These are phyloP conservation scores for Tenthredo notha DNA, from an alignment of 2,888 invertebrate species.

Conservation along the genomic window DNA sequence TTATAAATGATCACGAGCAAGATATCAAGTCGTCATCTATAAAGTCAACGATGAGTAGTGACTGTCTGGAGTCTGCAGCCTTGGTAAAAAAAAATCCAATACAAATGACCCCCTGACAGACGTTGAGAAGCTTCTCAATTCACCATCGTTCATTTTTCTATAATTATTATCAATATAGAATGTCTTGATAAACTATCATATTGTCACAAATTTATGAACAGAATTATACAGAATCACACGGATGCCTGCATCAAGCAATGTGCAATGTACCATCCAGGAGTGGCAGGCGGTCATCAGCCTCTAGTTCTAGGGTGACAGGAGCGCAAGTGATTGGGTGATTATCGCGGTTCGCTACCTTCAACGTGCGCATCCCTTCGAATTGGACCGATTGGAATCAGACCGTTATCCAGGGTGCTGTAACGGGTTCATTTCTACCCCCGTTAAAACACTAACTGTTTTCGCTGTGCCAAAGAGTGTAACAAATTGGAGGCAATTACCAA, in stretches of 20 bases:
- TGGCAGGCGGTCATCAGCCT: not conserved
- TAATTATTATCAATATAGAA: not conserved
- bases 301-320: conserved; percentile 34
- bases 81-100: no score
- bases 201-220: not conserved
- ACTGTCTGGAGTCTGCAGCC: no score
- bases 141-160: not conserved
- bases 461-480: not conserved
- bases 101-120: no score
- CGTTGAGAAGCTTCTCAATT: no score
- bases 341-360: conserved; percentile 45
- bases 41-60: no score
- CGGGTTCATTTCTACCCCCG: not conserved
- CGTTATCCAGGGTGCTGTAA: not conserved
- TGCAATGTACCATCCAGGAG: conserved; percentile 16
- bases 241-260: conserved; percentile 17
- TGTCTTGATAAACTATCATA: not conserved
- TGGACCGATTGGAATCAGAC: conserved; percentile 27
- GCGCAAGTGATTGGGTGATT: conserved; percentile 49
- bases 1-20: no score
- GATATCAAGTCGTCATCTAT: no score
- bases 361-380: conserved; percentile 23
- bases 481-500: not conserved
- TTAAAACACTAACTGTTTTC: not conserved
- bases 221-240: conserved; percentile 22